Evolutionary conservation across 2,113 vertebrate species (phyloP), one percentile per base, ranked within the genome.

Genomic region (Typhlomys cinereus): DNA sequence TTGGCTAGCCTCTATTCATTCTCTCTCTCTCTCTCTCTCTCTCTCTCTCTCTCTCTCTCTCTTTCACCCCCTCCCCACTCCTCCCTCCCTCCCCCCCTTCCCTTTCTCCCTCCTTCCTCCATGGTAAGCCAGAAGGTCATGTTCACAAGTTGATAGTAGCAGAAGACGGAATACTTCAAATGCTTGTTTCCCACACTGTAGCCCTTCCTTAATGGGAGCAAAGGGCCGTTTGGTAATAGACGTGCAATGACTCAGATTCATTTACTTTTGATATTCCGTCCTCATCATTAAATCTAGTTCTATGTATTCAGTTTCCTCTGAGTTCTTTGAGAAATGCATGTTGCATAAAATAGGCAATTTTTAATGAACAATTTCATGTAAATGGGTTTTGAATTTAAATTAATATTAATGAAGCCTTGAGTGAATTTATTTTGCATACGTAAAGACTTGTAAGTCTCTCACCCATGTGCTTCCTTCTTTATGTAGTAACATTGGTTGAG

Each of bases 351-450:
- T 98, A 98, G 98, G 97, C 98, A 97, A 97, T 98, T 98, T 98
- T 98, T 98, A 98, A 98, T 98, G 98, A 98, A 98, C 98, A 98
- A 98, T 98, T 98, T 98, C 98, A 98, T 98, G 98, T 98, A 98
- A 98, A 98, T 98, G 97, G 97, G 88, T 97, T 98, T 98, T 98
- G 98, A 98, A 98, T 98, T 98, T 98, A 98, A 98, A 98, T 98
- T 98, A 98, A 98, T 98, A 98, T 98, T 98, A 98, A 98, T 98
- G 98, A 98, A 98, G 97, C 97, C 97, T 98, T 98, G 98, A 98
- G 98, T 98, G 98, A 98, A 98, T 98, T 98, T 98, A 98, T 98
- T 98, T 98, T 98, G 98, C 98, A 98, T 98, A 98, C 97, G 97
- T 98, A 98, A 98, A 98, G 98, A 97, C 97, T 98, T 98, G 98